Conservation (phyloP, 1,140 invertebrate genomes). For the Drosophila saltans region DNA sequence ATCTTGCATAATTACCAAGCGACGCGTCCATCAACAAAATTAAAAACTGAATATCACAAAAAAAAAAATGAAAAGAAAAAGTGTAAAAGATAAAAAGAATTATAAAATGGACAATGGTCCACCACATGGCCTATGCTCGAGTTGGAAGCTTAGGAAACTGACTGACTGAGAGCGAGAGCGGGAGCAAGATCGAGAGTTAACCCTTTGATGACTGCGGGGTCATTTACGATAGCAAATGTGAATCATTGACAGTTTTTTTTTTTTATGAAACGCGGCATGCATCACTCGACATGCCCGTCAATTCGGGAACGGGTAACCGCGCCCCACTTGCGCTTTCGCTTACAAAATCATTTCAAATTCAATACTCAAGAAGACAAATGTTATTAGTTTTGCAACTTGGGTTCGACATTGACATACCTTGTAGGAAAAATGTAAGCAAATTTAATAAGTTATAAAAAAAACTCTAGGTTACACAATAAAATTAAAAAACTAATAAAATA, state of each 20-base stretch:
- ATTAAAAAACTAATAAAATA: no score
- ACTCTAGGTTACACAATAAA: no score
- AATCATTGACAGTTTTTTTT: slow-evolving; percentile 74
- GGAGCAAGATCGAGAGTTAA: slow-evolving; percentile 60
- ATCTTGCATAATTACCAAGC: slow-evolving; percentile 78
- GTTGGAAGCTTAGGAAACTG: slow-evolving; percentile 3
- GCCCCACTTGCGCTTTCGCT: slow-evolving; percentile 63
- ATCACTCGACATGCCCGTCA: slow-evolving; percentile 54
- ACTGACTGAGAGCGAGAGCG: slow-evolving; percentile 21
- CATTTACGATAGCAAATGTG: slow-evolving; percentile 40
- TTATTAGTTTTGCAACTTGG: background rate
- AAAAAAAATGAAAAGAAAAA: slow-evolving; percentile 21
- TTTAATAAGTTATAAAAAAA: no score
- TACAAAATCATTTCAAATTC: slow-evolving; percentile 81
- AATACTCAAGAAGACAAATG: slow-evolving; percentile 44
- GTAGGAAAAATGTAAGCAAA: no score
- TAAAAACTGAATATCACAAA: slow-evolving; percentile 4
- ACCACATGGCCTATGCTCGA: slow-evolving; percentile 27
- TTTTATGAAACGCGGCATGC: slow-evolving; percentile 72
- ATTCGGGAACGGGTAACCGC: slow-evolving; percentile 42
- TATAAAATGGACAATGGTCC: slow-evolving; percentile 41
- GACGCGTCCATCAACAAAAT: slow-evolving; percentile 37
- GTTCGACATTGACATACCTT: background rate
- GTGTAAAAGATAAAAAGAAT: slow-evolving; percentile 16
- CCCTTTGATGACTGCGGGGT: slow-evolving; percentile 70